These are phyloP conservation scores for Mesitornis unicolor DNA, from an alignment of 2,113 vertebrate genomes.

Conservation along the genomic window DNA sequence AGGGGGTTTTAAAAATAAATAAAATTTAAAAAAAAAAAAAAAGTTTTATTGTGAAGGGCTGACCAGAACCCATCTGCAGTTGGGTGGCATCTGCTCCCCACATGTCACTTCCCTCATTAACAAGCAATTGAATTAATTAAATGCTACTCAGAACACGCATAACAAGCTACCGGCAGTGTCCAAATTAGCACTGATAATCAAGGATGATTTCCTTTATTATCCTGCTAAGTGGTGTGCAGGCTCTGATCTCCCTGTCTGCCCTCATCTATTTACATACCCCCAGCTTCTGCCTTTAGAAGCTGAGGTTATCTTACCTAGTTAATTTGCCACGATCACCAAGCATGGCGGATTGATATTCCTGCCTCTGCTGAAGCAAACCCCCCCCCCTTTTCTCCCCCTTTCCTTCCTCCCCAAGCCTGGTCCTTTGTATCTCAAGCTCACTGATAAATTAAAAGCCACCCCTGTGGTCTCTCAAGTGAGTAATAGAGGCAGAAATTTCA, in stretches of 20 bases:
- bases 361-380: constrained; percentile 62
- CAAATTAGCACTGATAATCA: constrained; percentile 91
- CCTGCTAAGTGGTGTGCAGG: constrained; percentile 85
- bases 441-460: constrained; percentile 96
- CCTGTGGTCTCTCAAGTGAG: constrained; percentile 99
- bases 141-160: constrained; percentile 88
- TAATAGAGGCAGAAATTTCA: constrained; percentile 99
- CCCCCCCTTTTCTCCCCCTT: constrained; percentile 52
- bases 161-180: constrained; percentile 90
- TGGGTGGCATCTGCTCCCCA: constrained; percentile 89
- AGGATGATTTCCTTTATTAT: constrained; percentile 90
- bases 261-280: constrained; percentile 86
- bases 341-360: constrained; percentile 80
- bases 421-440: constrained; percentile 84
- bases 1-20: constrained; percentile 14
- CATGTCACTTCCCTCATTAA: constrained; percentile 91
- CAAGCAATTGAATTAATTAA: constrained; percentile 93
- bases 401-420: constrained; percentile 75
- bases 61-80: constrained; percentile 83
- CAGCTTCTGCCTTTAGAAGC: constrained; percentile 82
- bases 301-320: constrained; percentile 85
- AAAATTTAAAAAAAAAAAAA: neutral
- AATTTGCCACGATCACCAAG: constrained; percentile 84
- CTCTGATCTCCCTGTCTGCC: constrained; percentile 80
- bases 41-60: constrained; percentile 71